Conservation (phyloP, 2,888 invertebrate genomes). For the Melipona bicolor region DNA sequence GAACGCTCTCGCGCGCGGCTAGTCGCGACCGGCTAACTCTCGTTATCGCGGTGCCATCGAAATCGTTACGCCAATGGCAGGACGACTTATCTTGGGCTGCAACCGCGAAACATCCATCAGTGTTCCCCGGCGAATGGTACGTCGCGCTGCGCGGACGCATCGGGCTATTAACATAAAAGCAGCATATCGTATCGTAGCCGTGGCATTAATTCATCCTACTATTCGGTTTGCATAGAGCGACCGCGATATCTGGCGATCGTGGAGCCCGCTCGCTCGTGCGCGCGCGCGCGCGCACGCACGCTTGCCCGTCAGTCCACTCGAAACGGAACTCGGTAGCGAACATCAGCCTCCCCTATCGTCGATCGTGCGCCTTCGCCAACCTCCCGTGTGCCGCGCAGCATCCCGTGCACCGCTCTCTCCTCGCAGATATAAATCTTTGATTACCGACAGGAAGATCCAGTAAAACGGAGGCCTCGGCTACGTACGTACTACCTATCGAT, state of each 20-base stretch:
- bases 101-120: slow-evolving; percentile 61
- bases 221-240: slow-evolving; percentile 59
- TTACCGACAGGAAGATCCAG: slow-evolving; percentile 63
- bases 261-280: not conserved
- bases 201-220: slow-evolving; percentile 68
- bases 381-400: slow-evolving; percentile 38
- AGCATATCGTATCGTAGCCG: slow-evolving; percentile 56
- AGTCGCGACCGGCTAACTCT: slow-evolving; percentile 14
- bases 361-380: slow-evolving; percentile 54
- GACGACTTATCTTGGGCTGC: slow-evolving; percentile 59
- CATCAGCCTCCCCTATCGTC: slow-evolving; percentile 60
- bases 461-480: slow-evolving; percentile 50
- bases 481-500: slow-evolving; percentile 47
- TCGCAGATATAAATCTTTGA: slow-evolving; percentile 72
- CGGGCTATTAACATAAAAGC: slow-evolving; percentile 69
- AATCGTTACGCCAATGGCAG: slow-evolving; percentile 49
- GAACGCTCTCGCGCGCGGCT: slow-evolving; percentile 5
- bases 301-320: slow-evolving; percentile 40
- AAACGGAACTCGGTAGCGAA: slow-evolving; percentile 69
- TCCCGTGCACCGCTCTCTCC: slow-evolving; percentile 42
- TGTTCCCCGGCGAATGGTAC: slow-evolving; percentile 37
- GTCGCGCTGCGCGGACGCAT: slow-evolving; percentile 38
- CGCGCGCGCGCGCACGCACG: not conserved
- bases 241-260: slow-evolving; percentile 64
- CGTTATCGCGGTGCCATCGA: slow-evolving; percentile 50